These are phyloP conservation scores for Huso huso DNA, from an alignment of 2,797 vertebrate genomes.

Conservation along the genomic window DNA sequence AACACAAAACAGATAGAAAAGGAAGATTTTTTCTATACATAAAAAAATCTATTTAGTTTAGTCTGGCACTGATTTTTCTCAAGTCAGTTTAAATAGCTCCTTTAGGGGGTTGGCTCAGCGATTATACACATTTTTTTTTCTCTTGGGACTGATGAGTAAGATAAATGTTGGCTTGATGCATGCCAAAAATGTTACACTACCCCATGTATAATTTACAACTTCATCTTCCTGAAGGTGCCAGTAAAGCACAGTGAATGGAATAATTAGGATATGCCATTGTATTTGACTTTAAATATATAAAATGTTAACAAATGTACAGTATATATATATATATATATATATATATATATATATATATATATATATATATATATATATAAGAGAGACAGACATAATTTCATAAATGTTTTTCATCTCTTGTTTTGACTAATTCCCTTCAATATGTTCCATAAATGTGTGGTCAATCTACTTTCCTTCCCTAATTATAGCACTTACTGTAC, in stretches of 20 bases:
- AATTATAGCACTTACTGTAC: no score
- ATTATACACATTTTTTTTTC: conserved; percentile 23
- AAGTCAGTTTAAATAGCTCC: conserved; percentile 27
- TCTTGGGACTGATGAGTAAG: conserved; percentile 12
- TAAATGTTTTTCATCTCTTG: no score
- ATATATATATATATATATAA: no score
- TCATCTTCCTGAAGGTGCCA: conserved; percentile 12
- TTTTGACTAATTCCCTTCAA: no score
- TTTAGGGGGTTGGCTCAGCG: conserved; percentile 19
- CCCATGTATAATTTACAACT: conserved; percentile 23
- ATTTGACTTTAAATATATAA: no score
- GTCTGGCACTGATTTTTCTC: not conserved
- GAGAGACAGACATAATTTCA: no score
- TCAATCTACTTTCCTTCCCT: no score
- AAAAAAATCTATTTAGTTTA: conserved; percentile 14
- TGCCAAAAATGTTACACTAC: conserved; percentile 10
- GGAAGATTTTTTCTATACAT: conserved; percentile 30
- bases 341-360: no score
- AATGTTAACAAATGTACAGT: no score
- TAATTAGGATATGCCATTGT: no score
- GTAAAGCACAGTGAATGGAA: not conserved
- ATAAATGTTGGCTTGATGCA: conserved; percentile 15
- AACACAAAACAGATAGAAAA: conserved; percentile 36
- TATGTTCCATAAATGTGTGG: no score
- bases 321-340: no score